These are phyloP conservation scores for Ursus arctos DNA, from an alignment of 2,113 vertebrate species.

Conservation along the genomic window DNA sequence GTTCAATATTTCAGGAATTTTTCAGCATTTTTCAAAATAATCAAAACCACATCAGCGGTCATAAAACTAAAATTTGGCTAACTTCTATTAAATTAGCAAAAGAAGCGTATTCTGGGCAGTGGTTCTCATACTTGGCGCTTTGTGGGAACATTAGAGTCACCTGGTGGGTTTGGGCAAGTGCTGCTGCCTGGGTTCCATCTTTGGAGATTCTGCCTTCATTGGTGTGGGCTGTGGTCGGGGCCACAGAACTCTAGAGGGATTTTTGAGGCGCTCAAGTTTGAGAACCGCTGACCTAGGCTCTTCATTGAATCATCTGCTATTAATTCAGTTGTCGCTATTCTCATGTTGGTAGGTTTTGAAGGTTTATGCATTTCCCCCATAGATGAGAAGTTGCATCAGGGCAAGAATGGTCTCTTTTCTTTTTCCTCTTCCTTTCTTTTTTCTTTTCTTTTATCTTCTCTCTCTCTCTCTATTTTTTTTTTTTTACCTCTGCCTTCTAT, in stretches of 20 bases:
- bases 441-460: not conserved
- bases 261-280: not conserved
- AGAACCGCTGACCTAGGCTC: not conserved
- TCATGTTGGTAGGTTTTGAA: not conserved
- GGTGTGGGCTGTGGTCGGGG: not conserved
- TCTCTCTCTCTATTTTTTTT: not conserved
- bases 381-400: not conserved
- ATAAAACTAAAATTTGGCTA: not conserved
- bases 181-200: too few relatives aligned
- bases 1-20: not conserved
- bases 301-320: not conserved
- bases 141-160: not conserved
- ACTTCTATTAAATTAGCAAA: not conserved
- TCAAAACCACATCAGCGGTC: not conserved
- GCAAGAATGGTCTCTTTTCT: not conserved
- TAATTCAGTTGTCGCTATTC: not conserved
- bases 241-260: not conserved
- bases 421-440: not conserved
- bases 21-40: slow-evolving; percentile 1
- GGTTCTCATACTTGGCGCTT: not conserved
- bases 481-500: not conserved
- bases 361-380: not conserved
- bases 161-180: not conserved
- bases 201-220: not conserved
- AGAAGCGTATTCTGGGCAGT: not conserved